Percentiles rank a stretch among this genome's conserved stretches.
phyloP scores from a whole-genome alignment of 2,888 invertebrate genomes.

The Ashinkailepas kermadecensis region DNA sequence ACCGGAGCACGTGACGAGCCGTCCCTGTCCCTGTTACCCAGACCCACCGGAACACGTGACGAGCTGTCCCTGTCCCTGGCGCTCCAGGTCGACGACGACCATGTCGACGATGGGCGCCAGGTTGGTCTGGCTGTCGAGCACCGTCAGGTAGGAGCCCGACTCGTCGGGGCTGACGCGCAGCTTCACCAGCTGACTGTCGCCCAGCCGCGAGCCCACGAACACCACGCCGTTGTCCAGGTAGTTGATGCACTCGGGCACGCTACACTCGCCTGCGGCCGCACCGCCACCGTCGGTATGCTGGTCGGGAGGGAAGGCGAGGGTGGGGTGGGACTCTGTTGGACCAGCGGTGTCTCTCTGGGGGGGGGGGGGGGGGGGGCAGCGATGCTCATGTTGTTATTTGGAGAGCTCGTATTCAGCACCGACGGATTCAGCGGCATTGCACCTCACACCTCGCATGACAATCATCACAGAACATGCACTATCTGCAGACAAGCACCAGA shows the following conservation, averaged over 20 bases:
- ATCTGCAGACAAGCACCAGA: too few species aligned
- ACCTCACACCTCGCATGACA: too few species aligned
- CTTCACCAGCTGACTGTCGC: constrained; percentile 91
- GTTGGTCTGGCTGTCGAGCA: constrained; percentile 95
- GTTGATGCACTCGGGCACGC: constrained; percentile 93
- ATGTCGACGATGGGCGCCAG: constrained; percentile 96
- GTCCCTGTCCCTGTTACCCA: constrained; percentile 23
- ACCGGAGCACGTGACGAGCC: not conserved
- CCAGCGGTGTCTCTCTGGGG: too few species aligned
- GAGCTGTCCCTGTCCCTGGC: constrained; percentile 94
- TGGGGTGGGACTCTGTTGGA: too few species aligned
- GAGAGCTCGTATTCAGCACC: too few species aligned
- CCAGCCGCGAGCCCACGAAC: constrained; percentile 89
- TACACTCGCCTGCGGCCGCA: constrained; percentile 60
- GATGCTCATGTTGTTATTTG: too few species aligned
- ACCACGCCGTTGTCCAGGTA: constrained; percentile 98
- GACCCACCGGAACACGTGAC: constrained; percentile 84
- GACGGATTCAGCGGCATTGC: too few species aligned
- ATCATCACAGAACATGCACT: too few species aligned
- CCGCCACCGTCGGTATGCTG: too few species aligned
- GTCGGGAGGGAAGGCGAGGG: too few species aligned
- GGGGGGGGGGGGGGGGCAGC: too few species aligned
- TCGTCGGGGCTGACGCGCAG: constrained; percentile 72
- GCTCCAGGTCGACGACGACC: constrained; percentile 92
- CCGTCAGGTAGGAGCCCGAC: constrained; percentile 77